Percentiles rank a stretch among this genome's conserved stretches.
Evolutionary conservation across 2,888 invertebrate genomes (phyloP).

Genomic region (Cryptops parisi): DNA sequence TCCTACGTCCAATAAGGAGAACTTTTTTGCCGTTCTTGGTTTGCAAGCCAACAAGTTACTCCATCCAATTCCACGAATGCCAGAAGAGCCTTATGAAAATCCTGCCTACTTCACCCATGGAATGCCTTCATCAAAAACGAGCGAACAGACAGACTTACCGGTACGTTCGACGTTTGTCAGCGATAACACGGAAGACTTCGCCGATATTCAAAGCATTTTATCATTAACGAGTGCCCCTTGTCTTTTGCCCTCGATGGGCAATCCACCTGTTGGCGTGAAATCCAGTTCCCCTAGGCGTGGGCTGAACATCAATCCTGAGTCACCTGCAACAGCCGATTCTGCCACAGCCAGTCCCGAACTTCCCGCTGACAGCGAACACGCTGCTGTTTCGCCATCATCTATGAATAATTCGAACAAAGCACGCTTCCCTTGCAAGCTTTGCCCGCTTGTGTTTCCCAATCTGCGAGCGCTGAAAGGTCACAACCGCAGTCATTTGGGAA

Average conservation of each 20-base stretch:
- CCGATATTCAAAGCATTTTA: slow-evolving; percentile 71
- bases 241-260: slow-evolving; percentile 20
- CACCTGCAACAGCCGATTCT: slow-evolving; percentile 22
- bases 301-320: slow-evolving; percentile 18
- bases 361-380: slow-evolving; percentile 13
- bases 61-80: slow-evolving; percentile 4
- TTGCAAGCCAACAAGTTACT: slow-evolving; percentile 39
- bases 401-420: neutral
- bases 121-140: slow-evolving; percentile 24
- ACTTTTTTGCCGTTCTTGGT: slow-evolving; percentile 67
- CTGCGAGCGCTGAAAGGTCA: slow-evolving; percentile 79
- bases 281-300: slow-evolving; percentile 17
- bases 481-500: slow-evolving; percentile 41
- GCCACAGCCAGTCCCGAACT: slow-evolving; percentile 23
- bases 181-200: slow-evolving; percentile 44
- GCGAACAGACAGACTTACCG: neutral
- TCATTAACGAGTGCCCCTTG: slow-evolving; percentile 47
- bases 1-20: slow-evolving; percentile 40
- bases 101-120: slow-evolving; percentile 22
- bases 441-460: slow-evolving; percentile 73
- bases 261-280: slow-evolving; percentile 20
- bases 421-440: slow-evolving; percentile 70
- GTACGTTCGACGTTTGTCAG: neutral
- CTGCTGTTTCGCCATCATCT: neutral
- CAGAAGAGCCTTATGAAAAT: slow-evolving; percentile 22